A percentile compares a stretch with the other conserved stretches of the same genome.
phyloP scores from a whole-genome alignment of 2,797 vertebrate species.

The Phalloptychus januarius region DNA sequence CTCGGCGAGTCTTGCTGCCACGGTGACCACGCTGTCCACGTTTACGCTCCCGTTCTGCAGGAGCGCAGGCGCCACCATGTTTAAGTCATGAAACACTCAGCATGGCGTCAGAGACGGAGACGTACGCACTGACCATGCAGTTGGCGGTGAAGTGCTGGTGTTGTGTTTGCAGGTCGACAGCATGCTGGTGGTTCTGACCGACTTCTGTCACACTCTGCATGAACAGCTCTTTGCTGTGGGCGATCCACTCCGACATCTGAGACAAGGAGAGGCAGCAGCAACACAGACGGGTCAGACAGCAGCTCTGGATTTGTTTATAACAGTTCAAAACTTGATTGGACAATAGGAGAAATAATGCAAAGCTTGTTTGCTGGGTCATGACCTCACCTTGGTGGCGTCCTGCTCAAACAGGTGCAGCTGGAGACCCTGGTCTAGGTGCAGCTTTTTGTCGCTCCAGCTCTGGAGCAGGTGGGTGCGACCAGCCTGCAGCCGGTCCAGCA shows the following conservation, averaged over 20 bases:
- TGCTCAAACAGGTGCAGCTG: conserved; percentile 96
- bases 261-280: neutral
- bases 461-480: conserved; percentile 92
- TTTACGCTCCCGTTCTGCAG: conserved; percentile 95
- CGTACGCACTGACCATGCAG: conserved; percentile 86
- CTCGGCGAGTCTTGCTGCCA: conserved; percentile 90
- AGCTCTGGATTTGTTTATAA: neutral
- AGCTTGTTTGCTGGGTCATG: neutral
- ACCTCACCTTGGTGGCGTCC: conserved; percentile 92
- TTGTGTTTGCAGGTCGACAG: conserved; percentile 93
- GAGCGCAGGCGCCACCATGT: neutral
- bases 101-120: neutral
- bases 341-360: neutral
- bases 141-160: conserved; percentile 99
- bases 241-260: conserved; percentile 98
- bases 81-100: neutral
- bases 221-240: conserved; percentile 97
- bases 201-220: conserved; percentile 94
- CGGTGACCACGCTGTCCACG: conserved; percentile 96
- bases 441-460: conserved; percentile 93
- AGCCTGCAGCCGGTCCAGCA: conserved; percentile 93
- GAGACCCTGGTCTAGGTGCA: conserved; percentile 96
- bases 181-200: conserved; percentile 93
- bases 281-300: neutral
- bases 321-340: neutral